Percentiles rank a stretch among this genome's conserved stretches.
phyloP scores from a whole-genome alignment of 2,888 invertebrate genomes.

The Steinernema carpocapsae region DNA sequence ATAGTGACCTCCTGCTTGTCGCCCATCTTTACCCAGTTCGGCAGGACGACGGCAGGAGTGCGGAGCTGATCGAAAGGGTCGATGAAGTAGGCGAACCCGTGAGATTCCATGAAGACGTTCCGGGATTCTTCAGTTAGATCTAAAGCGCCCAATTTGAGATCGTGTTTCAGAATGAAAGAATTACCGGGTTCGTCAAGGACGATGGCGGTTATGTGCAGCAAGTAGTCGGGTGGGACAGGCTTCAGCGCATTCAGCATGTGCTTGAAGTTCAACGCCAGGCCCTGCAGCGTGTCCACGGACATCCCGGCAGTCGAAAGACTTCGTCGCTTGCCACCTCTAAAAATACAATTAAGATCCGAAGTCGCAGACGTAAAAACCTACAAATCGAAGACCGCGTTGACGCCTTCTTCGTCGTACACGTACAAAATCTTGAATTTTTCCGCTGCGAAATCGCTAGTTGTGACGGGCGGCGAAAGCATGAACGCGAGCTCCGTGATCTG shows the following conservation, averaged over 20 bases:
- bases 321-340: not conserved
- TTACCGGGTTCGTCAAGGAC: not conserved
- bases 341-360: not conserved
- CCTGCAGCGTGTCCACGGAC: not conserved
- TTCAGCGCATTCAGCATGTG: not conserved
- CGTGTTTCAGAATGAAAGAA: not conserved
- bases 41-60: not conserved
- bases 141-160: not conserved
- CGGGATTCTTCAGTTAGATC: not conserved
- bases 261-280: not conserved
- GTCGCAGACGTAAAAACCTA: not conserved
- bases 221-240: not conserved
- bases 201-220: not conserved
- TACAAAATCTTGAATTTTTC: conserved; percentile 18
- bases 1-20: conserved; percentile 18
- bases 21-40: conserved; percentile 11
- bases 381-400: not conserved
- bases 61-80: not conserved
- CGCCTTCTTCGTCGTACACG: not conserved
- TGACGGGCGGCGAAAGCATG: not conserved
- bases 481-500: not conserved
- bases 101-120: not conserved
- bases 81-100: not conserved
- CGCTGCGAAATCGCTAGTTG: not conserved
- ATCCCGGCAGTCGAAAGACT: not conserved